Percentiles rank a stretch among this genome's conserved stretches.
Conservation (phyloP, 2,888 invertebrate genomes). For the Atethmia centrago region DNA sequence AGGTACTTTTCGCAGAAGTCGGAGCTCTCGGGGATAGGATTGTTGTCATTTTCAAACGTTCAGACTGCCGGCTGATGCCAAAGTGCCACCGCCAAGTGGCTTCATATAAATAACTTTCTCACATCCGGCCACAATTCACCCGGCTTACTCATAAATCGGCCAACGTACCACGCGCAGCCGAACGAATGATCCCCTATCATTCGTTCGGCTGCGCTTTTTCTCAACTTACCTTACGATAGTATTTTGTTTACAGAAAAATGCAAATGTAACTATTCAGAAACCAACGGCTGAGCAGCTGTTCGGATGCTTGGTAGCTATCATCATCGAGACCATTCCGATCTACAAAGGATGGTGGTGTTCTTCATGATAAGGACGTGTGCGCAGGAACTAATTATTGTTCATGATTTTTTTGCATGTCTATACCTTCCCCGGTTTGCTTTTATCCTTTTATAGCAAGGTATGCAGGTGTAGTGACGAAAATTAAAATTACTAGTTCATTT, state of each 20-base stretch:
- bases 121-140: neutral
- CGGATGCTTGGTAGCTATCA: neutral
- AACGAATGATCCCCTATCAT: too few relatives aligned
- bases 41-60: neutral
- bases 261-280: neutral
- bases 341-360: neutral
- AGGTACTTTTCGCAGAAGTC: neutral
- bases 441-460: neutral
- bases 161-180: neutral
- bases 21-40: neutral
- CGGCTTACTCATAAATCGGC: neutral
- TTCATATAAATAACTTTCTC: neutral
- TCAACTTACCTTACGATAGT: neutral
- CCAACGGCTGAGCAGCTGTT: neutral
- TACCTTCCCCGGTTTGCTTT: neutral
- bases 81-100: too few relatives aligned
- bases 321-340: neutral
- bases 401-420: neutral
- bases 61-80: neutral
- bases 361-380: neutral
- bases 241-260: neutral
- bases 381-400: neutral
- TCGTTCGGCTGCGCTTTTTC: too few relatives aligned
- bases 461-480: too few relatives aligned
- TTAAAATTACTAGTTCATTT: too few relatives aligned